These are phyloP conservation scores for Merluccius polli DNA, from an alignment of 2,797 vertebrate species.

Conservation along the genomic window DNA sequence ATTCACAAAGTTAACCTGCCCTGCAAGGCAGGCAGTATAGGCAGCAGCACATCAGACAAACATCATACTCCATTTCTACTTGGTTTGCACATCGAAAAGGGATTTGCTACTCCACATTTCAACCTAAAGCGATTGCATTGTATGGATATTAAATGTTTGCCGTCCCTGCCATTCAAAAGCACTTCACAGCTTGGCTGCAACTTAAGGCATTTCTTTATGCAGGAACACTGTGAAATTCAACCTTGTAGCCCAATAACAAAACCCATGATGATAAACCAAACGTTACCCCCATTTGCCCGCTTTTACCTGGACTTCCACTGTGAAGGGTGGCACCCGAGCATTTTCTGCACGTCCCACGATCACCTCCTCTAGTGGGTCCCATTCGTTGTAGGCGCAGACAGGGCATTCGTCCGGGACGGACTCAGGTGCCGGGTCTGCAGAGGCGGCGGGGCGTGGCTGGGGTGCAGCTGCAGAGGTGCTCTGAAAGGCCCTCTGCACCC, in stretches of 20 bases:
- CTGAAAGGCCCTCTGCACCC: slow-evolving; percentile 87
- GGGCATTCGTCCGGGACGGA: slow-evolving; percentile 78
- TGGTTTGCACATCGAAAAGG: too few relatives aligned
- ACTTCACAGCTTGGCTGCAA: neutral
- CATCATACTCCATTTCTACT: neutral
- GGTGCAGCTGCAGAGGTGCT: slow-evolving; percentile 87
- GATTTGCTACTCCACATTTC: neutral
- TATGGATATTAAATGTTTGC: neutral
- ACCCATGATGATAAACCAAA: neutral
- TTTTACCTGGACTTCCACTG: slow-evolving; percentile 96
- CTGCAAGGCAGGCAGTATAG: neutral
- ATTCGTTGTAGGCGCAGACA: slow-evolving; percentile 94
- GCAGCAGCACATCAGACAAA: neutral
- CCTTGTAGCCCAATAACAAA: neutral
- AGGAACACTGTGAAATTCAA: neutral
- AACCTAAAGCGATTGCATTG: neutral
- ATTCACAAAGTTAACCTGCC: neutral
- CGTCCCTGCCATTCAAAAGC: neutral
- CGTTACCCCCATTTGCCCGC: neutral
- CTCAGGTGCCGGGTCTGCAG: slow-evolving; percentile 73
- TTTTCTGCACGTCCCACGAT: slow-evolving; percentile 97
- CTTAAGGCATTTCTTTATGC: neutral
- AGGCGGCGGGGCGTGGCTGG: slow-evolving; percentile 61
- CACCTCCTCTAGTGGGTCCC: slow-evolving; percentile 96
- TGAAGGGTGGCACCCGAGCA: slow-evolving; percentile 90